phyloP scores from a whole-genome alignment of 64 coral and sea anemone species.

The Montipora sp. region DNA sequence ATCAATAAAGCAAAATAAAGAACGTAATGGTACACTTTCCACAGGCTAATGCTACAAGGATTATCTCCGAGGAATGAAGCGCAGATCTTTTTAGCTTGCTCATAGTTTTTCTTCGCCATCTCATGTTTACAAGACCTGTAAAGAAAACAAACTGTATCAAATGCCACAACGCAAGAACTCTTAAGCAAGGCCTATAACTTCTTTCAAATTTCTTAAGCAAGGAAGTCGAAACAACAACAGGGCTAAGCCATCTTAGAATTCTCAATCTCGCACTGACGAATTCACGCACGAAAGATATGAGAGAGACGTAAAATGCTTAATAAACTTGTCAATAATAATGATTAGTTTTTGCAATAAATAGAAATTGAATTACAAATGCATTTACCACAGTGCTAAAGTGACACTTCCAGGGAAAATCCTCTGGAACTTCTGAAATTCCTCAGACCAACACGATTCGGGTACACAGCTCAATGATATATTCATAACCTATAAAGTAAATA shows the following conservation, averaged over 20 bases:
- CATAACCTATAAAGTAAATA: slow-evolving; percentile 67
- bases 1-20: neutral
- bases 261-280: no score
- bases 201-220: no score
- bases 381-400: slow-evolving; percentile 82
- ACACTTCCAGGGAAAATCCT: slow-evolving; percentile 79
- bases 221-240: no score
- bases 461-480: slow-evolving; percentile 74
- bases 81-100: slow-evolving; percentile 79
- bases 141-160: neutral
- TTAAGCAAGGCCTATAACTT: no score
- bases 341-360: neutral
- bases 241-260: no score
- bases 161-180: neutral
- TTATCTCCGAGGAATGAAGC: slow-evolving; percentile 66
- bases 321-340: neutral
- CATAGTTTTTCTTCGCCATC: slow-evolving; percentile 49
- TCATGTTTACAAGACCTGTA: slow-evolving; percentile 81
- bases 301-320: no score
- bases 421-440: slow-evolving; percentile 62
- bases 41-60: slow-evolving; percentile 78
- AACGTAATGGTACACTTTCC: slow-evolving; percentile 93
- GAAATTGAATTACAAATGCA: neutral
- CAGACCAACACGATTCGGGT: slow-evolving; percentile 79
- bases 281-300: no score